Conservation (phyloP, 2,113 vertebrate genomes). For the Phainopepla nitens region DNA sequence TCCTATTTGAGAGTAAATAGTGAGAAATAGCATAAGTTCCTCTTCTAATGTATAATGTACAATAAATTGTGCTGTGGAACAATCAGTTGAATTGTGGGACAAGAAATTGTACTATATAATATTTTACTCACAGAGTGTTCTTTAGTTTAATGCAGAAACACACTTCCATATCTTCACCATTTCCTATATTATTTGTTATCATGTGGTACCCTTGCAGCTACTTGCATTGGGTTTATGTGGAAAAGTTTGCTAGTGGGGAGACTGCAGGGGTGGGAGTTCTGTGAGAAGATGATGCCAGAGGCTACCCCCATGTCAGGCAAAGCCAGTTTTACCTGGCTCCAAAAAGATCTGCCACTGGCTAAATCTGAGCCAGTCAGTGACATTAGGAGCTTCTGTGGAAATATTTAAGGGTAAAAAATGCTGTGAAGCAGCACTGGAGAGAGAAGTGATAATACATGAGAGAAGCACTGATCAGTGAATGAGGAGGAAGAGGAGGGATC, state of each 20-base stretch:
- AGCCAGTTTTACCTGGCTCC: background rate
- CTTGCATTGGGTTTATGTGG: background rate
- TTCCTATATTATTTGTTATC: background rate
- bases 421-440: background rate
- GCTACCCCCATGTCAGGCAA: background rate
- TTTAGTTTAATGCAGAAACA: background rate
- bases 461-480: background rate
- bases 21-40: background rate
- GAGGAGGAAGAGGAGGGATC: background rate
- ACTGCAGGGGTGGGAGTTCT: background rate
- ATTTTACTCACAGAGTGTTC: background rate
- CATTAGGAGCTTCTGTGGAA: background rate
- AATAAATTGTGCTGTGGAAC: background rate
- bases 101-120: background rate
- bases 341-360: background rate
- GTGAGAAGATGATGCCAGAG: background rate
- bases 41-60: background rate
- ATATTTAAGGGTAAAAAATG: background rate
- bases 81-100: background rate
- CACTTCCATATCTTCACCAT: background rate
- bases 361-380: accelerated
- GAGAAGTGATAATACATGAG: background rate
- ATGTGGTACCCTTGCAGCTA: background rate
- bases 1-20: slow-evolving; percentile 1
- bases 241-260: background rate